These are phyloP conservation scores for Spilogale gracilis DNA, from an alignment of 2,113 vertebrate genomes.

Conservation along the genomic window DNA sequence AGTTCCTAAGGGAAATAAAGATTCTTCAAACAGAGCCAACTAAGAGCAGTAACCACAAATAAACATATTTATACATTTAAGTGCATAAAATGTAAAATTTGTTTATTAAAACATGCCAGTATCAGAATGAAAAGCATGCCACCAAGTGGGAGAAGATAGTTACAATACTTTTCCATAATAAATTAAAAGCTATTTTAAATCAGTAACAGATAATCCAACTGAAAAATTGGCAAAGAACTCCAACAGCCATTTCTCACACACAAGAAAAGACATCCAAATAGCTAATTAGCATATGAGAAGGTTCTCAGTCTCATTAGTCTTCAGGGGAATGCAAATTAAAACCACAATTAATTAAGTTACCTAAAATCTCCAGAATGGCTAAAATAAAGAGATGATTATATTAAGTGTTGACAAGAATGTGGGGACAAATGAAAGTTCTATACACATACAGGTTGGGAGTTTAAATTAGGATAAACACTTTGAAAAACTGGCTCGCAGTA, in stretches of 20 bases:
- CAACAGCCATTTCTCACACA: not conserved
- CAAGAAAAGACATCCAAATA: not conserved
- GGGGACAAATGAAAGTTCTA: not conserved
- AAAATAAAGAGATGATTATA: slow-evolving; percentile 12
- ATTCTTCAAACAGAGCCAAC: not conserved
- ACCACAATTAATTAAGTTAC: not conserved
- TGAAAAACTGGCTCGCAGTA: not conserved
- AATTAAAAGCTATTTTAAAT: slow-evolving; percentile 27
- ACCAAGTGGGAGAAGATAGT: not conserved
- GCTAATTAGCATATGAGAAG: not conserved
- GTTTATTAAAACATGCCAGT: slow-evolving; percentile 28
- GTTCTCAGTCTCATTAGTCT: not conserved
- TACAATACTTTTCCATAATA: not conserved
- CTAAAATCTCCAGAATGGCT: not conserved
- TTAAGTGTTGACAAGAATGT: not conserved
- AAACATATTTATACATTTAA: slow-evolving; percentile 25
- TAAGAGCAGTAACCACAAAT: slow-evolving; percentile 30
- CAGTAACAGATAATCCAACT: not conserved
- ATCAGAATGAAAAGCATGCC: slow-evolving; percentile 5
- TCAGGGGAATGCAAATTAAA: slow-evolving; percentile 47
- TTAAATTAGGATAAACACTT: not conserved
- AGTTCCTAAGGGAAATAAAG: not conserved
- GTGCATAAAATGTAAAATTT: slow-evolving; percentile 18
- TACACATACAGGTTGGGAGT: not conserved
- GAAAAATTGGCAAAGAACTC: not conserved